Conservation (phyloP, 2,113 vertebrate genomes). For the Poeciliopsis turrubarensis region DNA sequence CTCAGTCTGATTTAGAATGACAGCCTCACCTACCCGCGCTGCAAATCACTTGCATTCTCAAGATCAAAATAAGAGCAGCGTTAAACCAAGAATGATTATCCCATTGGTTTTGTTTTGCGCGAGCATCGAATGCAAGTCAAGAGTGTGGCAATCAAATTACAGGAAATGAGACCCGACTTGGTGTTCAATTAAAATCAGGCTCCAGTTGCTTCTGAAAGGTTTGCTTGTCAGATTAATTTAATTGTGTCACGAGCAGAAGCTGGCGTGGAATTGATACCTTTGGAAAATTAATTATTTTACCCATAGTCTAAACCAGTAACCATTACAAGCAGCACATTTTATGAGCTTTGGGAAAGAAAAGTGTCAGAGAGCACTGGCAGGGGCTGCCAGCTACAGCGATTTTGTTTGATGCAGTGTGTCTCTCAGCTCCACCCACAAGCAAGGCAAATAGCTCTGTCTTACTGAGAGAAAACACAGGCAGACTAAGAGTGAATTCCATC, state of each 20-base stretch:
- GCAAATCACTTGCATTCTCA: slow-evolving; percentile 44
- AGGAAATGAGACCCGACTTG: slow-evolving; percentile 70
- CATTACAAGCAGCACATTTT: slow-evolving; percentile 18
- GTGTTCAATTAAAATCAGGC: slow-evolving; percentile 75
- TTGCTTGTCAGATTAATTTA: slow-evolving; percentile 66
- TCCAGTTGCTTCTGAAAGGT: slow-evolving; percentile 64
- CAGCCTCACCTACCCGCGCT: slow-evolving; percentile 57
- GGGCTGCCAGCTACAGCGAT: slow-evolving; percentile 43
- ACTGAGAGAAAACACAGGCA: slow-evolving; percentile 43
- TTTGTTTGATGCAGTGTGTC: slow-evolving; percentile 55
- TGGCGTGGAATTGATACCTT: slow-evolving; percentile 60
- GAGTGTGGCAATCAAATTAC: slow-evolving; percentile 77
- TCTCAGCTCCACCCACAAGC: slow-evolving; percentile 51
- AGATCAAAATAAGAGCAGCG: slow-evolving; percentile 58
- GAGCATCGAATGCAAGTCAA: slow-evolving; percentile 72
- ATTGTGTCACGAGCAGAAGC: slow-evolving; percentile 66
- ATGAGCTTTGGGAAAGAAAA: slow-evolving; percentile 32
- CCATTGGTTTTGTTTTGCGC: slow-evolving; percentile 64
- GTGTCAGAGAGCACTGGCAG: slow-evolving; percentile 14
- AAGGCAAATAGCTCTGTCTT: slow-evolving; percentile 50
- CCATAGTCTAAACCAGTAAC: slow-evolving; percentile 14
- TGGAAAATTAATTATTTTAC: slow-evolving; percentile 57
- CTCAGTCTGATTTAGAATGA: slow-evolving; percentile 57
- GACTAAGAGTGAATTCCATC: slow-evolving; percentile 57
- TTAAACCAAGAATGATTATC: slow-evolving; percentile 63